Evolutionary conservation across 2,888 invertebrate species (phyloP).

Genomic region (Coleophora flavipennella): DNA sequence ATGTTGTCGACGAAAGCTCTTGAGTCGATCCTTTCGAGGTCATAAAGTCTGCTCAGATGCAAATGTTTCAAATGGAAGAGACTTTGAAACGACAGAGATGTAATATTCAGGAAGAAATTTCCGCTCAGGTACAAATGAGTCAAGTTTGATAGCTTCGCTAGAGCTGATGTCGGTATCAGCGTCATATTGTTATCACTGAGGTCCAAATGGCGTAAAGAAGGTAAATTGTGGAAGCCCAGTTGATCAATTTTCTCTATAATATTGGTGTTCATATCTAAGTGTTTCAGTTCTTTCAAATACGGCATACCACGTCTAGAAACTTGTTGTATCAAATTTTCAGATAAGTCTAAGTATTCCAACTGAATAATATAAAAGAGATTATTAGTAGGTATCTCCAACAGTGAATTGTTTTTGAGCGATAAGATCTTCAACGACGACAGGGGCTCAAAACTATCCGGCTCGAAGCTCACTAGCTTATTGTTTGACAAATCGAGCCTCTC

Average conservation of each 20-base stretch:
- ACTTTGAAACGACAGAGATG: conserved; percentile 86
- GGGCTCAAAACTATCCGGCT: conserved; percentile 79
- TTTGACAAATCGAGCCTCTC: conserved; percentile 82
- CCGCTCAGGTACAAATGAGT: conserved; percentile 83
- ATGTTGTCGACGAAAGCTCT: conserved; percentile 90
- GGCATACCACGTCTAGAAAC: conserved; percentile 82
- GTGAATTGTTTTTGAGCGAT: conserved; percentile 83
- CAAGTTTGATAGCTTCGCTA: conserved; percentile 83
- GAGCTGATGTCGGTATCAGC: conserved; percentile 80
- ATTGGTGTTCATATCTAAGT: conserved; percentile 82
- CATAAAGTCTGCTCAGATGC: conserved; percentile 79
- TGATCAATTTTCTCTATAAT: conserved; percentile 80
- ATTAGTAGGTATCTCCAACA: conserved; percentile 81
- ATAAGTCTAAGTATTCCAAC: conserved; percentile 82
- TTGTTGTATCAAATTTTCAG: conserved; percentile 83
- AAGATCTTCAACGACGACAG: conserved; percentile 79
- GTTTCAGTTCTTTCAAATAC: conserved; percentile 78
- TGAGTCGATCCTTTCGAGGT: conserved; percentile 79
- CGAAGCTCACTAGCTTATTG: conserved; percentile 82
- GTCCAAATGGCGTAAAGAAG: conserved; percentile 80
- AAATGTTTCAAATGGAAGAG: conserved; percentile 85
- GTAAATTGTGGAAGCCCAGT: conserved; percentile 82
- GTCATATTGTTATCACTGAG: conserved; percentile 88
- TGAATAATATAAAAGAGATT: conserved; percentile 78
- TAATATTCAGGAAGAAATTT: conserved; percentile 81